Base-by-base conservation (phyloP, 2,888 invertebrate species). In the Agriopis leucophaearia region DNA sequence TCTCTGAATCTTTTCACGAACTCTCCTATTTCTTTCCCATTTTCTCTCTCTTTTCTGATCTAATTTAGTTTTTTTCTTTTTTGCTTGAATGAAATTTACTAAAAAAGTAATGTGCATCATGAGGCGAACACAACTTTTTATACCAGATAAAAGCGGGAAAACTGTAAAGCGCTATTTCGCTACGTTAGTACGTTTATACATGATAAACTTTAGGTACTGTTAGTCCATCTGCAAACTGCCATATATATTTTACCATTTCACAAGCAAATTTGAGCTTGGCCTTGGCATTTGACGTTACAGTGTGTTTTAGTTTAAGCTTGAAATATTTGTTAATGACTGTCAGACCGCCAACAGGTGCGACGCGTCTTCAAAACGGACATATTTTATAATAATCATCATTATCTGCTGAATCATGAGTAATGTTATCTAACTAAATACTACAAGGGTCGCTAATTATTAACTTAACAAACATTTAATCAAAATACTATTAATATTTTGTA, bases 291-390 rank as follows among this genome's bases (percentile, higher is more conserved):
- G 8, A 47, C 15, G 18, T 48, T 45, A n/a, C 18, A 48, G 18
- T 18, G 18, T 18, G 18, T 27, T 12, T 8, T 80, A 77, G 73
- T 78, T 80, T 64, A 57, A 74, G 73, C 74, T 80, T 79, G 77
- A 86, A 84, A 84, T 83, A 86, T 85, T 84, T 81, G 77, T 81
- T 84, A 83, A 85, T 85, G 81, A 79, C 74, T 74, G 74, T 76
- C 50, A 69, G 76, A 65, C 72, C 64, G 76, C 75, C 57, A 78
- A 87, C 88, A 88, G 88, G 86, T 88, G 88, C 78, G 56, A 50
- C 75, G 73, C 69, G 78, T 75, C 73, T 71, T 74, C 40, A 59
- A 61, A 56, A 71, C 68, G 38, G 51, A 51, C 52, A 56, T 54
- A 55, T 68, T 69, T 64, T 75, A 59, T 74, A 76, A 75, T 67